Evolutionary conservation across 2,797 vertebrate species (phyloP).

Genomic region (Otolemur crassicaudatus): DNA sequence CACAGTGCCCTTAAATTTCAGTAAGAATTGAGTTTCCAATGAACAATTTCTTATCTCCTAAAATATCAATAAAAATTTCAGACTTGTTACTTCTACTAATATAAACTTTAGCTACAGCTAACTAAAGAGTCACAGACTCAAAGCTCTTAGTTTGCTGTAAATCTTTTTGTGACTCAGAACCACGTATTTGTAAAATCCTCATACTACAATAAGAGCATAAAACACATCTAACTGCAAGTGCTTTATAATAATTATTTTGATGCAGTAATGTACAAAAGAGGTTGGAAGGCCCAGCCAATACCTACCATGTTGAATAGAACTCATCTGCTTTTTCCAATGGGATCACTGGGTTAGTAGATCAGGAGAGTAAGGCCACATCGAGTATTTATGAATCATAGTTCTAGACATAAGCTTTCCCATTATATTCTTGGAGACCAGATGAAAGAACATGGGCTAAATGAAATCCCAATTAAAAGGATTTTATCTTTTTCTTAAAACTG

Average conservation of each 20-base stretch:
- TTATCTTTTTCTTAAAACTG: background rate
- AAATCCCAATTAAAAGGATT: background rate
- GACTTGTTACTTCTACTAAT: background rate
- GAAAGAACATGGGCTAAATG: background rate
- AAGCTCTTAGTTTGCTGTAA: background rate
- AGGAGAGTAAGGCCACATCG: background rate
- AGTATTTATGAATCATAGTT: background rate
- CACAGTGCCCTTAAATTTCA: background rate
- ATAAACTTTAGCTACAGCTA: background rate
- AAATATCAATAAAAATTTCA: background rate
- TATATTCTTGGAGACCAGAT: background rate
- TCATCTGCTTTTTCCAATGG: background rate
- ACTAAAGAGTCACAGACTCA: background rate
- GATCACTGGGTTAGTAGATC: background rate
- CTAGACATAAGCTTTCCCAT: background rate
- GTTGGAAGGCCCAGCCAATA: background rate
- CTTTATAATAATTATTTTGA: background rate
- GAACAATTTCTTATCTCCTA: background rate
- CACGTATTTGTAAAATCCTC: background rate
- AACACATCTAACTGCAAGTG: background rate
- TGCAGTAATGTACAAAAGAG: background rate
- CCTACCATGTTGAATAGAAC: background rate
- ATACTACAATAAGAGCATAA: background rate
- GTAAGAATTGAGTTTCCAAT: background rate
- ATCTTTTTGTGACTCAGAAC: background rate